A percentile compares a stretch with the other conserved stretches of the same genome.
Evolutionary conservation across 2,113 vertebrate species (phyloP).

Genomic region (Calidris pygmaea): DNA sequence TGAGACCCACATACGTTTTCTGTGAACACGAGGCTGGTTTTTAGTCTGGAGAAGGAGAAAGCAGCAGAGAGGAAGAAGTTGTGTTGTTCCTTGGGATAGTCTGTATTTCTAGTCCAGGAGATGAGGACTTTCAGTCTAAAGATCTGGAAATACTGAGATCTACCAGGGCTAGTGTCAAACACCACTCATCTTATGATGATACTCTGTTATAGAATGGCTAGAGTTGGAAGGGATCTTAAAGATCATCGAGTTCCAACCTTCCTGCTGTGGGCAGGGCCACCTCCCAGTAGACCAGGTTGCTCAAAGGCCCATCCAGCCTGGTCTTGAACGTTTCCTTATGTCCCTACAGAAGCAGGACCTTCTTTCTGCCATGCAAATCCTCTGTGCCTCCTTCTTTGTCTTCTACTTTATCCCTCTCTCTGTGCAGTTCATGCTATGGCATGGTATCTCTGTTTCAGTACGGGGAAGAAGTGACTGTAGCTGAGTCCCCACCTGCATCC

Average conservation of each 20-base stretch:
- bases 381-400: not conserved
- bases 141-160: not conserved
- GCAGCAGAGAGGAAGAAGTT: not conserved
- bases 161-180: not conserved
- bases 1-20: not conserved
- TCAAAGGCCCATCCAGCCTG: too few relatives aligned
- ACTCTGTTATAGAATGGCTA: not conserved
- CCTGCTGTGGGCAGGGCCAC: too few relatives aligned
- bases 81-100: not conserved
- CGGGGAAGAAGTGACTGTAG: not conserved
- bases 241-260: too few relatives aligned
- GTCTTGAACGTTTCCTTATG: too few relatives aligned
- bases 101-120: not conserved
- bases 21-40: not conserved
- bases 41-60: not conserved
- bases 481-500: not conserved
- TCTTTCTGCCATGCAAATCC: not conserved
- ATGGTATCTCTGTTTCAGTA: not conserved
- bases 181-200: not conserved
- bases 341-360: not conserved
- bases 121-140: not conserved
- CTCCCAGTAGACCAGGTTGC: too few relatives aligned
- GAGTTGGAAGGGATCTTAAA: too few relatives aligned
- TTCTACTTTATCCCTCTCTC: not conserved
- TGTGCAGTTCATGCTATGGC: not conserved